Percentiles rank a stretch among this genome's conserved stretches.
These are phyloP conservation scores for Choristoneura fumiferana DNA, from an alignment of 1,140 invertebrate genomes.

Conservation along the genomic window DNA sequence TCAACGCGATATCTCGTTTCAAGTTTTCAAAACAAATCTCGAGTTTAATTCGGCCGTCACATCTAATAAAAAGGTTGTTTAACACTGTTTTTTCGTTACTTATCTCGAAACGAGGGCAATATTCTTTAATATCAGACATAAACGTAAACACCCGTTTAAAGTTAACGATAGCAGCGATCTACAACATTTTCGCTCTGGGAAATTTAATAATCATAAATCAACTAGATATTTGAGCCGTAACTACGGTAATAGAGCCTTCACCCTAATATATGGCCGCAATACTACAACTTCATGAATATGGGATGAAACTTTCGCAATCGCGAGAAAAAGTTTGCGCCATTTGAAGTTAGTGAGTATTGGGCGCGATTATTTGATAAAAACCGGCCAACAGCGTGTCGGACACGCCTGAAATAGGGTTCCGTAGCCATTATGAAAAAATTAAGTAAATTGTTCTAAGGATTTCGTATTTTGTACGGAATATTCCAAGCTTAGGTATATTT, in stretches of 20 bases:
- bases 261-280: too few relatives aligned
- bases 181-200: neutral
- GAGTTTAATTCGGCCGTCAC: too few relatives aligned
- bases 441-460: too few relatives aligned
- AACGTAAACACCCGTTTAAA: neutral
- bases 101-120: neutral
- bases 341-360: neutral
- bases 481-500: too few relatives aligned
- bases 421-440: too few relatives aligned
- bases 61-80: neutral
- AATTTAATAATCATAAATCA: constrained; percentile 18
- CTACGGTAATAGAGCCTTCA: neutral
- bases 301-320: neutral
- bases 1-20: too few relatives aligned
- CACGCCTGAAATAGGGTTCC: too few relatives aligned
- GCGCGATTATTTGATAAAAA: neutral
- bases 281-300: too few relatives aligned
- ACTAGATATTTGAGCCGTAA: constrained; percentile 6
- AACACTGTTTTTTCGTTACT: neutral
- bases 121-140: constrained; percentile 6
- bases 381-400: too few relatives aligned
- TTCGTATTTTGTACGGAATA: too few relatives aligned
- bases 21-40: too few relatives aligned
- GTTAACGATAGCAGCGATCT: neutral
- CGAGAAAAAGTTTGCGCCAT: neutral